Percentiles rank a stretch among this genome's conserved stretches.
These are phyloP conservation scores for Peromyscus nudipes DNA, from an alignment of 2,797 vertebrate species.

Conservation along the genomic window DNA sequence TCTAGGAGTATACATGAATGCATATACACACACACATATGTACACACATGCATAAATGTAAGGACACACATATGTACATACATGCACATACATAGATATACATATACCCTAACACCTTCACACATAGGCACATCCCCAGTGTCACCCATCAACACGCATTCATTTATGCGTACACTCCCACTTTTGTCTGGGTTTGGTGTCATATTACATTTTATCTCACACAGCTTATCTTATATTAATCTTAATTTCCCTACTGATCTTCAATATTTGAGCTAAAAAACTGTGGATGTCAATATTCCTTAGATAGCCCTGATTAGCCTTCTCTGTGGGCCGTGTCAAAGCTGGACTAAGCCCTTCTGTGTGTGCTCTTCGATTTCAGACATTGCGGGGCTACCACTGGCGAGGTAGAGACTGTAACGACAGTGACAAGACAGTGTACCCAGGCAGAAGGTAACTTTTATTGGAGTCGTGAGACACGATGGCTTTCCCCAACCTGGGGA, in stretches of 20 bases:
- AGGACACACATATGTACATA: background rate
- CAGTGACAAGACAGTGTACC: slow-evolving; percentile 80
- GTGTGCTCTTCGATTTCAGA: slow-evolving; percentile 84
- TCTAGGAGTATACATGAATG: background rate
- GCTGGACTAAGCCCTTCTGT: background rate
- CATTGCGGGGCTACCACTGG: slow-evolving; percentile 90
- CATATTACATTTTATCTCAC: background rate
- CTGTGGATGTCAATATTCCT: background rate
- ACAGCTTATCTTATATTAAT: background rate
- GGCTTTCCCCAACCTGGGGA: background rate
- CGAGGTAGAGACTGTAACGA: slow-evolving; percentile 90
- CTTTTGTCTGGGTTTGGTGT: background rate
- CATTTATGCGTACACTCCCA: background rate
- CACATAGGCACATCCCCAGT: too few relatives aligned
- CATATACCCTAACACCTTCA: background rate
- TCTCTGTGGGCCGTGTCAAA: accelerated
- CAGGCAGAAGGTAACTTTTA: slow-evolving; percentile 88
- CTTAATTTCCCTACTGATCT: background rate
- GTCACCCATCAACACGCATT: background rate
- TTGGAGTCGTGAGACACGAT: background rate
- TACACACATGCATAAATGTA: background rate
- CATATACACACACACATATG: too few relatives aligned
- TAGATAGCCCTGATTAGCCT: background rate
- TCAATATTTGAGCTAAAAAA: background rate
- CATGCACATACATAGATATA: background rate